Percentiles rank a stretch among this genome's conserved stretches.
These are phyloP conservation scores for Pygoscelis antarcticus DNA, from an alignment of 2,113 vertebrate genomes.

Conservation along the genomic window DNA sequence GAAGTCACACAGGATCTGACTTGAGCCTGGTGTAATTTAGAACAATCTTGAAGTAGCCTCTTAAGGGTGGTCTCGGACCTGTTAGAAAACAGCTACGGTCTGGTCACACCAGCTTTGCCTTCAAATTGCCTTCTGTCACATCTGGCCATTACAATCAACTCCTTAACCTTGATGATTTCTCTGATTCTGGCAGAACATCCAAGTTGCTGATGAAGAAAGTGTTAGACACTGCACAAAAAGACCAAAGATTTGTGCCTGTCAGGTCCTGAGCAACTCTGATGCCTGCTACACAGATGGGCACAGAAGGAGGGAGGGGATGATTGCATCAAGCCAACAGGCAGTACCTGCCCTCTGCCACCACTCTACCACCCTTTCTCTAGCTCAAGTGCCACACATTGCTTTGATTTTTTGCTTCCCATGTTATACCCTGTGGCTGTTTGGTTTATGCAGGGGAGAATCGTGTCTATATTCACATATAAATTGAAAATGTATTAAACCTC, in stretches of 20 bases:
- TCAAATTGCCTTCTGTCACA: background rate
- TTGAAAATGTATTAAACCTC: slow-evolving; percentile 55
- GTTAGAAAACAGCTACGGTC: background rate
- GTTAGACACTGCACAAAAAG: background rate
- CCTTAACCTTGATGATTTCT: background rate
- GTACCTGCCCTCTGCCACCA: background rate
- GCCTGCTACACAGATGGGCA: background rate
- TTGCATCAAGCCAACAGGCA: background rate
- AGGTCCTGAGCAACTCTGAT: background rate
- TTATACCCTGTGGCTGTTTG: background rate
- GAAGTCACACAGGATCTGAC: background rate
- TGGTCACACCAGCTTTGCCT: background rate
- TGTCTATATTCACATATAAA: slow-evolving; percentile 49
- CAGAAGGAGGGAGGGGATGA: background rate
- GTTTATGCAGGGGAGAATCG: background rate
- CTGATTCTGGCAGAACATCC: background rate
- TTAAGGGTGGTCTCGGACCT: background rate
- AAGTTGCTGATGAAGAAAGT: background rate
- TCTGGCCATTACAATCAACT: slow-evolving; percentile 7
- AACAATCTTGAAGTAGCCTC: background rate
- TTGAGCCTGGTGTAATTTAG: background rate
- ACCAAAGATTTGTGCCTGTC: background rate
- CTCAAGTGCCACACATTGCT: background rate
- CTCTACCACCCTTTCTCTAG: background rate
- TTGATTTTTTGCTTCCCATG: background rate